A percentile compares a stretch with the other conserved stretches of the same genome.
phyloP scores from a whole-genome alignment of 2,888 invertebrate species.

The Drosophila falleni region DNA sequence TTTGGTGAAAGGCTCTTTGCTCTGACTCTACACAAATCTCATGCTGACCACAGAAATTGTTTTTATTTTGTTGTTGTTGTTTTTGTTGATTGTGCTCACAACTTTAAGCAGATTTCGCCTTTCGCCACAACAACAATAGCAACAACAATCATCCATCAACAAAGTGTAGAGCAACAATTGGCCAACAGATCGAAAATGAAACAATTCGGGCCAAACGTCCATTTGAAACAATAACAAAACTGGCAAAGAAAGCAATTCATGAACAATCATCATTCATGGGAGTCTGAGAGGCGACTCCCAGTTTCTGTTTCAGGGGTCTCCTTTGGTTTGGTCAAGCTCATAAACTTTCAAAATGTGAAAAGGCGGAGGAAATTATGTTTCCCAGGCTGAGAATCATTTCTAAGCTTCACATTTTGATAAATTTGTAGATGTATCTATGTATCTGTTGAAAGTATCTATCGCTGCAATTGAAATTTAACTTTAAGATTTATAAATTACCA shows the following conservation, averaged over 20 bases:
- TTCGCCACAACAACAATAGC: slow-evolving; percentile 39
- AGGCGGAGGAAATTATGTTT: slow-evolving; percentile 3
- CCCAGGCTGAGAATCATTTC: slow-evolving; percentile 3
- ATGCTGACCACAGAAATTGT: slow-evolving; percentile 49
- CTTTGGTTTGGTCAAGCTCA: slow-evolving; percentile 17
- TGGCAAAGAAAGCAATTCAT: slow-evolving; percentile 30
- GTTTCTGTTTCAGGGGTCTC: slow-evolving; percentile 5
- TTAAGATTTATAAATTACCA: slow-evolving; percentile 24
- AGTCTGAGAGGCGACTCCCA: slow-evolving; percentile 2
- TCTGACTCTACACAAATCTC: slow-evolving; percentile 20
- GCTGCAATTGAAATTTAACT: slow-evolving; percentile 40
- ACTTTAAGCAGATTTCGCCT: slow-evolving; percentile 47
- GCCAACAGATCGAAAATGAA: slow-evolving; percentile 40
- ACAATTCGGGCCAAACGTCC: slow-evolving; percentile 38
- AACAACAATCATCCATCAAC: slow-evolving; percentile 57
- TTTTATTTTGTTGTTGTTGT: slow-evolving; percentile 17
- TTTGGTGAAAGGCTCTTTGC: slow-evolving; percentile 30
- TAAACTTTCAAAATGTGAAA: slow-evolving; percentile 22
- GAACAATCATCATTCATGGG: slow-evolving; percentile 24
- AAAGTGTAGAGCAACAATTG: slow-evolving; percentile 65
- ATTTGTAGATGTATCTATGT: slow-evolving; percentile 18
- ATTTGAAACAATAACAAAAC: slow-evolving; percentile 29
- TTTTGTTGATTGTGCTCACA: slow-evolving; percentile 11
- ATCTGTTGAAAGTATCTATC: slow-evolving; percentile 25
- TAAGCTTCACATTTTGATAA: slow-evolving; percentile 34